These are phyloP conservation scores for Brassicogethes aeneus DNA, from an alignment of 2,888 invertebrate species.

Conservation along the genomic window DNA sequence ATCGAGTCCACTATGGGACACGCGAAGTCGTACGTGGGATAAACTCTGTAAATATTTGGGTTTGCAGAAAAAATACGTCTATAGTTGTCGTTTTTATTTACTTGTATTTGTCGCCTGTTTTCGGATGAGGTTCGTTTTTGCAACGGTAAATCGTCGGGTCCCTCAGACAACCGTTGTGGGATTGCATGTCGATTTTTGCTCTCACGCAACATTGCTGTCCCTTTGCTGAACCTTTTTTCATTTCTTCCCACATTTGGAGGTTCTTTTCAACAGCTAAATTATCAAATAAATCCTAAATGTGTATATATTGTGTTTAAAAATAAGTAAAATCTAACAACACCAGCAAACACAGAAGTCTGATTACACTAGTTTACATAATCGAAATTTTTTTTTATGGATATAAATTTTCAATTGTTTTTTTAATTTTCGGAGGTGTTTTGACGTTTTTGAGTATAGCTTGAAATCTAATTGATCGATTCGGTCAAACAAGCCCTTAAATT, in stretches of 20 bases:
- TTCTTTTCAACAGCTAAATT: conserved; percentile 77
- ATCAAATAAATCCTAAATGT: no score
- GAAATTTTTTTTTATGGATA: no score
- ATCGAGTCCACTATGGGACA: conserved; percentile 98
- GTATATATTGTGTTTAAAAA: no score
- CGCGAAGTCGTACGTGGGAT: conserved; percentile 99
- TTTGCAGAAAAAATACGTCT: conserved; percentile 14
- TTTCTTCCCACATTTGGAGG: conserved; percentile 85
- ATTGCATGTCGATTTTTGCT: conserved; percentile 96
- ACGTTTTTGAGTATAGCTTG: no score
- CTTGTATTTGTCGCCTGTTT: conserved; percentile 93
- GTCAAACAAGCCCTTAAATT: no score
- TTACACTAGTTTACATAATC: no score
- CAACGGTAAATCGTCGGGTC: conserved; percentile 99
- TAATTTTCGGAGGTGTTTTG: no score
- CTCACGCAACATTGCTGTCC: conserved; percentile 91
- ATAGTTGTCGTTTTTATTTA: no score
- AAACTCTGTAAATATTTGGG: conserved; percentile 79
- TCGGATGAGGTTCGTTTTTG: conserved; percentile 90
- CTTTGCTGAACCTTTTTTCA: conserved; percentile 70
- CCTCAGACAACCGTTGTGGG: conserved; percentile 90
- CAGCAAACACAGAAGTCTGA: no score
- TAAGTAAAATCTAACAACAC: no score
- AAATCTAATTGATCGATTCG: no score
- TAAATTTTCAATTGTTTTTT: no score